Percentiles rank a stretch among this genome's conserved stretches.
phyloP scores from a whole-genome alignment of 2,888 invertebrate species.

The Pediacus dermestoides region DNA sequence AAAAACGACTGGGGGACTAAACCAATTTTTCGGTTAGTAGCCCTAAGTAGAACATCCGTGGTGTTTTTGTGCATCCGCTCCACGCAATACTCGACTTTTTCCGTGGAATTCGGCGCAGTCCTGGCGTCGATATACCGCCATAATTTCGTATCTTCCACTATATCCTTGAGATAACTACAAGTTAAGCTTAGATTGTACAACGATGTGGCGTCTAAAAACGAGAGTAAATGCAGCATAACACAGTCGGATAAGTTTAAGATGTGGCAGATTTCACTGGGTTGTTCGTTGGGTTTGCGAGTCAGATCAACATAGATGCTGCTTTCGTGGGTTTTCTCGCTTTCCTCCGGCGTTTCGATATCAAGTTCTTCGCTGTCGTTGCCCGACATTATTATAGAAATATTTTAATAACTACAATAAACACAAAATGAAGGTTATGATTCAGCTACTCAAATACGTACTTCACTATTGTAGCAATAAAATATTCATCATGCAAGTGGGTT shows the following conservation, averaged over 20 bases:
- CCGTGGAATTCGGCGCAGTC: constrained; percentile 31
- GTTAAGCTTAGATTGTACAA: constrained; percentile 40
- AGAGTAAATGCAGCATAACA: constrained; percentile 36
- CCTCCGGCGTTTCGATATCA: no score
- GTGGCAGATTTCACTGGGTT: no score
- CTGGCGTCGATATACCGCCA: constrained; percentile 42
- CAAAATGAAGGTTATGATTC: no score
- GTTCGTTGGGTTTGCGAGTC: no score
- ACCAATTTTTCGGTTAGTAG: constrained; percentile 14
- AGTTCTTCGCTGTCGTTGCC: no score
- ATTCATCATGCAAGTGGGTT: no score
- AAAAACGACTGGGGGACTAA: constrained; percentile 24
- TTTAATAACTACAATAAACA: no score
- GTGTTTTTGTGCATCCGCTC: constrained; percentile 36
- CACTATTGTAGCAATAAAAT: no score
- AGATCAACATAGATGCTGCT: no score
- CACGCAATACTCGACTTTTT: constrained; percentile 38
- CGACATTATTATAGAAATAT: no score
- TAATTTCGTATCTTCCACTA: constrained; percentile 36
- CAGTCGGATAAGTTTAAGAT: constrained; percentile 37
- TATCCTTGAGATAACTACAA: constrained; percentile 33
- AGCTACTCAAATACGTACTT: no score
- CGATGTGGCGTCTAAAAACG: constrained; percentile 39
- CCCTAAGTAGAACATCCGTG: constrained; percentile 25
- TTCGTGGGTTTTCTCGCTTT: no score